Percentiles rank a stretch among this genome's conserved stretches.
Conservation (phyloP, 2,113 vertebrate species). For the Nyctibius bracteatus region DNA sequence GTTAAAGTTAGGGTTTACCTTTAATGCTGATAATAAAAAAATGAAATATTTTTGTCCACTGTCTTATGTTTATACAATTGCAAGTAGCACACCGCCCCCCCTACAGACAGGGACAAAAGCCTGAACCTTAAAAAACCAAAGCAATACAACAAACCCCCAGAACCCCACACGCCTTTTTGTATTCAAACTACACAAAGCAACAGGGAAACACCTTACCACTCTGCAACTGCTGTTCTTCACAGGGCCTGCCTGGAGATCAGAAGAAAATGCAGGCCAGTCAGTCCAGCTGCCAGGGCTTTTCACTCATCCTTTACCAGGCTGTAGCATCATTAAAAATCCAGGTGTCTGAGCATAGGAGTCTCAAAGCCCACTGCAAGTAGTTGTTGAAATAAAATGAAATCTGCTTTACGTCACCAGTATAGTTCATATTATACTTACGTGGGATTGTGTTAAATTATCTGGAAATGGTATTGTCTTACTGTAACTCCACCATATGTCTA, state of each 20-base stretch:
- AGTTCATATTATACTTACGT: neutral
- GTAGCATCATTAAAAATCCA: neutral
- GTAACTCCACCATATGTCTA: neutral
- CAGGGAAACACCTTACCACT: neutral
- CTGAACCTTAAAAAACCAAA: neutral
- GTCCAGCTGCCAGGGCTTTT: neutral
- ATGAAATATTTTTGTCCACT: neutral
- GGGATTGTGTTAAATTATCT: neutral
- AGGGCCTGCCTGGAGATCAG: neutral
- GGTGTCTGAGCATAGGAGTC: too few relatives aligned
- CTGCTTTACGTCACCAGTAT: neutral
- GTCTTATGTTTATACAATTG: neutral
- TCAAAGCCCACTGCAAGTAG: neutral
- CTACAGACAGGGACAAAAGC: neutral
- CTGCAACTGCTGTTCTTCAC: accelerated
- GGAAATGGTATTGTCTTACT: neutral
- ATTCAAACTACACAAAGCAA: neutral
- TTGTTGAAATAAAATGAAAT: neutral
- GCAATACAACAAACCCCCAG: neutral
- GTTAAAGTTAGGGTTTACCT: neutral
- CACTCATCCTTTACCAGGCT: neutral
- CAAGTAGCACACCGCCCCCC: neutral
- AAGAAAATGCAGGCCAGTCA: accelerated
- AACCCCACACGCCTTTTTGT: neutral
- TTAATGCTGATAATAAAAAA: neutral